A percentile compares a stretch with the other conserved stretches of the same genome.
Conservation (phyloP, 2,113 vertebrate species). For the Cervus canadensis region DNA sequence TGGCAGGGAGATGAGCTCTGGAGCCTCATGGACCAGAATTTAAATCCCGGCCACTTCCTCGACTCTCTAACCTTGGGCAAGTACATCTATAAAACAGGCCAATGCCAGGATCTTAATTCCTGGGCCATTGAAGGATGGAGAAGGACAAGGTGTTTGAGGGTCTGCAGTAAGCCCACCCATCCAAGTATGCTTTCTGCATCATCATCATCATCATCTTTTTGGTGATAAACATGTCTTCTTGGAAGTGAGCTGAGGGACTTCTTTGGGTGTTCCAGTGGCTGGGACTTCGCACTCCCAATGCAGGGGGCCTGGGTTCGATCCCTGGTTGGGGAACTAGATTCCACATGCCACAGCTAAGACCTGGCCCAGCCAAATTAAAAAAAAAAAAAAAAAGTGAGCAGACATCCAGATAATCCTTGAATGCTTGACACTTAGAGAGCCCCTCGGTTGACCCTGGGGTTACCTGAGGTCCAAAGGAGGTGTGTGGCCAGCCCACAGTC, state of each 20-base stretch:
- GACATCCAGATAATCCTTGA: background rate
- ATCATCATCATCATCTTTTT: background rate
- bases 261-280: background rate
- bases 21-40: background rate
- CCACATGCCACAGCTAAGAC: background rate
- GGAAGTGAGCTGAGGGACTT: background rate
- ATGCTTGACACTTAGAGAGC: background rate
- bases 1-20: background rate
- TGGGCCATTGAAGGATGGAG: background rate
- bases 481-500: background rate
- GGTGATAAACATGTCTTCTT: background rate
- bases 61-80: background rate
- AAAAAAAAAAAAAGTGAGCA: background rate
- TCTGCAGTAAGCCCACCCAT: background rate
- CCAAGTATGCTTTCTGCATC: background rate
- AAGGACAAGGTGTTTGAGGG: background rate
- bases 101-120: background rate
- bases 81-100: background rate
- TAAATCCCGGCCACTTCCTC: background rate
- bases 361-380: background rate
- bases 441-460: background rate
- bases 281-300: background rate
- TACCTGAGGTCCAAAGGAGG: background rate
- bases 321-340: background rate
- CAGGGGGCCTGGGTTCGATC: background rate